Percentiles rank a stretch among this genome's conserved stretches.
Evolutionary conservation across 92 coral and sea anemone genomes (phyloP).

Genomic region (Metridium senile): DNA sequence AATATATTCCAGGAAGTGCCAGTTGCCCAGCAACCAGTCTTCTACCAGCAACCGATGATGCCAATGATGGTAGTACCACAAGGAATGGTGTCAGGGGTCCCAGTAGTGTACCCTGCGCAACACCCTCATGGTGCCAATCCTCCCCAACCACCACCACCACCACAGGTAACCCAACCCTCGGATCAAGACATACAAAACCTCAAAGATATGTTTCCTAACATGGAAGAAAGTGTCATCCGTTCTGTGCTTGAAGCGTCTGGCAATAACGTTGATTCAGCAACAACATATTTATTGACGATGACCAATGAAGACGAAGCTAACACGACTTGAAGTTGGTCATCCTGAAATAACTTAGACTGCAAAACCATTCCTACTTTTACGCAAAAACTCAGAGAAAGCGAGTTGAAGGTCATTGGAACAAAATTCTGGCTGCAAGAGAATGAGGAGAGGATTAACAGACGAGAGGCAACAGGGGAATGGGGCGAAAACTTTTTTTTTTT

Average conservation of each 20-base stretch:
- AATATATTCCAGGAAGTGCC: constrained; percentile 45
- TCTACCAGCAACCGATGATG: constrained; percentile 64
- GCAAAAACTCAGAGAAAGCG: too few species aligned
- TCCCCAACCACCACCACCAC: constrained; percentile 54
- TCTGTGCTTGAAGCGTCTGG: constrained; percentile 93
- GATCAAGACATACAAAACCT: constrained; percentile 78
- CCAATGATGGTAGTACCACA: constrained; percentile 98
- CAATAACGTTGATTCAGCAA: constrained; percentile 85
- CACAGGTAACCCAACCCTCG: constrained; percentile 33
- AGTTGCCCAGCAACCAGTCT: constrained; percentile 54
- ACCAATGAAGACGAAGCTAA: constrained; percentile 30
- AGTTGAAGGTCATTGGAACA: too few species aligned
- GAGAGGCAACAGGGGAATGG: too few species aligned
- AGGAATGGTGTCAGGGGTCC: constrained; percentile 71
- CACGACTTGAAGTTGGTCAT: not conserved
- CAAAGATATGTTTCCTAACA: constrained; percentile 95
- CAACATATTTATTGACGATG: constrained; percentile 88
- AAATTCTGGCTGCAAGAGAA: too few species aligned
- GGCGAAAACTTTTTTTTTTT: too few species aligned
- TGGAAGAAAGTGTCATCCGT: constrained; percentile 93
- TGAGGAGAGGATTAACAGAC: too few species aligned
- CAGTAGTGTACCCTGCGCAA: constrained; percentile 64
- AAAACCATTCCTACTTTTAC: too few species aligned
- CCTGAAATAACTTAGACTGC: too few species aligned
- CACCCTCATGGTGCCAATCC: constrained; percentile 52